phyloP scores from a whole-genome alignment of 2,113 vertebrate species.

The Podocnemis expansa region DNA sequence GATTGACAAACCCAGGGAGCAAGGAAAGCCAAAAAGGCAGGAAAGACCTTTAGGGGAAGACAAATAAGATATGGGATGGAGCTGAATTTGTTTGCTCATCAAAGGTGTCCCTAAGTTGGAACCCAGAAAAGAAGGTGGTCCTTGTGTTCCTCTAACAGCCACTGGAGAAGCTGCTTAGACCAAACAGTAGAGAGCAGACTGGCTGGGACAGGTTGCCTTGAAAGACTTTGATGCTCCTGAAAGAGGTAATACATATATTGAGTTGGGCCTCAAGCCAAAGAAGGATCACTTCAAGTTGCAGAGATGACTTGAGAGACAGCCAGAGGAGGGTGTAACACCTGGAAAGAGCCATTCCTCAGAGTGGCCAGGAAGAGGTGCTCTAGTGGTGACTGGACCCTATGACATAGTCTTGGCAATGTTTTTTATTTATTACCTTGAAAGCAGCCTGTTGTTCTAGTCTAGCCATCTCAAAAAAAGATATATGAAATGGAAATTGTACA shows the following conservation, averaged over 20 bases:
- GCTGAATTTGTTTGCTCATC: not conserved
- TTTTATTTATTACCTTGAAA: not conserved
- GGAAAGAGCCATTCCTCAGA: not conserved
- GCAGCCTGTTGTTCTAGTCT: not conserved
- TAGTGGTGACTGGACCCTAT: not conserved
- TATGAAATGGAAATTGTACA: not conserved
- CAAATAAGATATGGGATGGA: not conserved
- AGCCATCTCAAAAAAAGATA: not conserved
- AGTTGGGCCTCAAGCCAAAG: not conserved
- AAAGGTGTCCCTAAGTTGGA: not conserved
- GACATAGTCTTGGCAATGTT: not conserved
- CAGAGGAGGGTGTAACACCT: not conserved
- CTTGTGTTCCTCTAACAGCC: not conserved
- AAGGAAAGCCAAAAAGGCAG: not conserved
- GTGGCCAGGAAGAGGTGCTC: not conserved
- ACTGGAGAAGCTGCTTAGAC: not conserved
- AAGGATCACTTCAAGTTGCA: not conserved
- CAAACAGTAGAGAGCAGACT: not conserved
- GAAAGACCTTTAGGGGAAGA: not conserved
- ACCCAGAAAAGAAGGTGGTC: not conserved
- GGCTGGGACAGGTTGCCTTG: not conserved
- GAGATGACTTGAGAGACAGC: not conserved
- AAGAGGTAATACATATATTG: not conserved
- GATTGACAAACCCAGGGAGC: not conserved
- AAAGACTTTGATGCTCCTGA: not conserved